phyloP scores from a whole-genome alignment of 2,797 vertebrate species.

The Eulemur rubriventer region DNA sequence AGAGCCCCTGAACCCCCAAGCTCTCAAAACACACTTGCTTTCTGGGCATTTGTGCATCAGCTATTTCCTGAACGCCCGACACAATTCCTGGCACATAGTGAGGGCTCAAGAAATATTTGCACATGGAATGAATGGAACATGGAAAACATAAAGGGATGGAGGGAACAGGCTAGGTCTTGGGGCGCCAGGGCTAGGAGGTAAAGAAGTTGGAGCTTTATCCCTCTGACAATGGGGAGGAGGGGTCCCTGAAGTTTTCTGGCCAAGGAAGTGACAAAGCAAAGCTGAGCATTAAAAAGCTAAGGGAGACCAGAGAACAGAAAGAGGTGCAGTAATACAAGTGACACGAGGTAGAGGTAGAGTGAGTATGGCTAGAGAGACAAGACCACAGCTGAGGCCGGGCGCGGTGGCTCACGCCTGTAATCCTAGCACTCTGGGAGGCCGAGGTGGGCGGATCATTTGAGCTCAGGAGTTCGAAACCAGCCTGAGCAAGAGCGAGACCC shows the following conservation, averaged over 20 bases:
- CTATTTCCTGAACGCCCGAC: slow-evolving; percentile 14
- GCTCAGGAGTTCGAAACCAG: no score
- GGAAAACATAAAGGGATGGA: background rate
- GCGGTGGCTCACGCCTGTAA: no score
- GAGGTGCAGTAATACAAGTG: background rate
- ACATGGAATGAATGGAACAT: background rate
- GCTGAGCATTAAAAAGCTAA: background rate
- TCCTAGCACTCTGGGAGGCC: no score
- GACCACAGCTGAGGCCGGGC: no score
- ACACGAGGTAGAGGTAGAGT: background rate
- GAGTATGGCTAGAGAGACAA: background rate
- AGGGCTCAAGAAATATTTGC: slow-evolving; percentile 31
- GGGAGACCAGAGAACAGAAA: background rate
- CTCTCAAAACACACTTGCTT: slow-evolving; percentile 52
- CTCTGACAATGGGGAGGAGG: background rate
- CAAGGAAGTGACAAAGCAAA: slow-evolving; percentile 16
- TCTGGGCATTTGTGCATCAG: slow-evolving; percentile 14
- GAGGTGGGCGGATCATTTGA: no score
- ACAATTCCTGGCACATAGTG: slow-evolving; percentile 40
- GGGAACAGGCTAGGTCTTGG: background rate
- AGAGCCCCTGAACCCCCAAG: slow-evolving; percentile 39
- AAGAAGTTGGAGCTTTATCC: background rate
- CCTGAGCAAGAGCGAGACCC: no score
- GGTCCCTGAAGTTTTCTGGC: slow-evolving; percentile 12
- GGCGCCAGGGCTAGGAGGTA: background rate